Conservation (phyloP, 2,113 vertebrate species). For the Sander vitreus region DNA sequence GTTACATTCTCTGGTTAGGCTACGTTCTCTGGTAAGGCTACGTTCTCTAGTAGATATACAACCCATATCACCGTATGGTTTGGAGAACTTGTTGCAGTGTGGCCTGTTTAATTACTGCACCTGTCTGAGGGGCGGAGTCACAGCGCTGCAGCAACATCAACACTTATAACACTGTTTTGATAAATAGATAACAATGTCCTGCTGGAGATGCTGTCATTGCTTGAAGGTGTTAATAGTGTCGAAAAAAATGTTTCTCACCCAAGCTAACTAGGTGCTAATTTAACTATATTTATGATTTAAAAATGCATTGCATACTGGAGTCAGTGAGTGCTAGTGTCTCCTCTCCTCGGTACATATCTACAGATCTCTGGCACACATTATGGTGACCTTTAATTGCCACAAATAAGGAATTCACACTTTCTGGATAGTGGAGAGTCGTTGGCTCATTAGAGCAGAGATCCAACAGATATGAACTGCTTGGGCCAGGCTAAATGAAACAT, state of each 20-base stretch:
- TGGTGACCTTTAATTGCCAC: neutral
- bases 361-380: too few species aligned
- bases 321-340: too few species aligned
- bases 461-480: neutral
- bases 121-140: conserved; percentile 20
- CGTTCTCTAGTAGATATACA: too few species aligned
- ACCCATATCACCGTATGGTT: too few species aligned
- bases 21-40: too few species aligned
- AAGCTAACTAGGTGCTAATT: too few species aligned
- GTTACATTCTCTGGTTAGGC: too few species aligned
- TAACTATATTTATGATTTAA: too few species aligned
- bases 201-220: conserved; percentile 1
- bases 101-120: conserved; percentile 39
- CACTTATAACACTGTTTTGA: neutral
- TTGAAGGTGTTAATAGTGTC: neutral
- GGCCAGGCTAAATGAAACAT: too few species aligned
- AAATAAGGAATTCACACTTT: conserved; percentile 12
- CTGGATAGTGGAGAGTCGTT: neutral
- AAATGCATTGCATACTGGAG: too few species aligned
- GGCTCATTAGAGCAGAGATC: conserved; percentile 6
- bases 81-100: neutral
- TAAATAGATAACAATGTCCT: conserved; percentile 8
- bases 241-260: too few species aligned
- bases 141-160: neutral
- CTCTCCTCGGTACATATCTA: too few species aligned